A percentile compares a stretch with the other conserved stretches of the same genome.
These are phyloP conservation scores for Alentia gelatinosa DNA, from an alignment of 2,888 invertebrate species.

Conservation along the genomic window DNA sequence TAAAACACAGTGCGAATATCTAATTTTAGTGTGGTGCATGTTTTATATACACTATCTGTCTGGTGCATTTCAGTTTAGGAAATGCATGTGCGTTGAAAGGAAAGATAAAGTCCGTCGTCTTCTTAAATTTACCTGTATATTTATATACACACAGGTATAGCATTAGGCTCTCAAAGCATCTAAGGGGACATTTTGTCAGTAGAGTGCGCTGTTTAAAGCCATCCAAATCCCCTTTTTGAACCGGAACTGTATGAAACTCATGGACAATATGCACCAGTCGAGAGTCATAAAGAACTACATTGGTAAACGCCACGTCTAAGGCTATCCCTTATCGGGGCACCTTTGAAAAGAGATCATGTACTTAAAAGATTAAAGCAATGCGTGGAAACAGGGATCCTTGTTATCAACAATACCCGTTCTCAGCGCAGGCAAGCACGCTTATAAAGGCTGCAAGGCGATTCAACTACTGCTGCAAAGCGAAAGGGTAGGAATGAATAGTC, in stretches of 20 bases:
- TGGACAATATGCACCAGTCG: constrained; percentile 22
- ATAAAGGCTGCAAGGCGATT: constrained; percentile 43
- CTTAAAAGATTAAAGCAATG: constrained; percentile 45
- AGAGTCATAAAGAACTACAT: constrained; percentile 34
- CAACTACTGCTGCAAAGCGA: not conserved
- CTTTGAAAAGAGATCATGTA: constrained; percentile 49
- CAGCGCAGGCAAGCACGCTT: not conserved
- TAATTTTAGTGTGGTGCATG: no score
- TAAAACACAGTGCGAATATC: no score
- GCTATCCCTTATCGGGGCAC: not conserved
- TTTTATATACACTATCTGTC: no score
- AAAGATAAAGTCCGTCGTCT: no score
- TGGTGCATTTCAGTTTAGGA: no score
- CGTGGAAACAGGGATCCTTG: not conserved
- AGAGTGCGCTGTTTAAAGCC: not conserved
- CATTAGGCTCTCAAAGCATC: not conserved
- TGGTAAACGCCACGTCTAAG: not conserved
- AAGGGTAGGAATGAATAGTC: not conserved
- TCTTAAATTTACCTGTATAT: no score
- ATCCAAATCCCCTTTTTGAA: not conserved
- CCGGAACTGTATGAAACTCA: not conserved
- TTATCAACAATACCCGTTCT: not conserved
- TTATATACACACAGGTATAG: not conserved
- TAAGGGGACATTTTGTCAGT: not conserved
- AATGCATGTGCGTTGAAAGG: no score